These are phyloP conservation scores for Heliocidaris tuberculata DNA, from an alignment of 35 echinoderm and acorn worm genomes.

Conservation along the genomic window DNA sequence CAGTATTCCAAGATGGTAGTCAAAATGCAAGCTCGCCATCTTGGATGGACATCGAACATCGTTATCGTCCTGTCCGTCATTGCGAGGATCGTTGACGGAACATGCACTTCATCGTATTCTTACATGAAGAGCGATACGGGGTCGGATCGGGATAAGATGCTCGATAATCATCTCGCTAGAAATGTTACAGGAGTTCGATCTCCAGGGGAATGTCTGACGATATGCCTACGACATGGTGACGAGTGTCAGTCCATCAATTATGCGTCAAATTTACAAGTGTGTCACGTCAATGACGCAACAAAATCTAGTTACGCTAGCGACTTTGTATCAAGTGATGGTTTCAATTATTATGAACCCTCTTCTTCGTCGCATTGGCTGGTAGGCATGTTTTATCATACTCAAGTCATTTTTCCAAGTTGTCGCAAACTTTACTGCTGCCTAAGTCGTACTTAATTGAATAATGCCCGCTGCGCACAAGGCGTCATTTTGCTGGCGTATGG, in stretches of 20 bases:
- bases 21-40: too few relatives aligned
- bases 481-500: too few relatives aligned
- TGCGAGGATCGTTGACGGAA: too few relatives aligned
- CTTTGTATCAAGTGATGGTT: constrained; percentile 59
- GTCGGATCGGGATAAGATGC: constrained; percentile 13
- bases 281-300: constrained; percentile 74
- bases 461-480: too few relatives aligned
- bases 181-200: constrained; percentile 52
- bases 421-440: too few relatives aligned
- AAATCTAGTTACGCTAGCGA: constrained; percentile 57
- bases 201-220: constrained; percentile 51
- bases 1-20: too few relatives aligned
- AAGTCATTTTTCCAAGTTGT: too few relatives aligned
- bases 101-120: neutral
- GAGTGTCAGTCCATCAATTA: constrained; percentile 71
- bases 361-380: too few relatives aligned
- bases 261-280: constrained; percentile 42
- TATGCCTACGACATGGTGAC: constrained; percentile 54
- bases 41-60: too few relatives aligned
- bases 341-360: constrained; percentile 71
- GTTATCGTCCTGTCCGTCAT: too few relatives aligned
- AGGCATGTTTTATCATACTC: neutral
- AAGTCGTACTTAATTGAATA: too few relatives aligned
- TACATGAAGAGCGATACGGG: constrained; percentile 22
- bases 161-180: neutral